Base-by-base conservation (phyloP, 2,797 vertebrate genomes). In the Brotogeris chrysoptera region DNA sequence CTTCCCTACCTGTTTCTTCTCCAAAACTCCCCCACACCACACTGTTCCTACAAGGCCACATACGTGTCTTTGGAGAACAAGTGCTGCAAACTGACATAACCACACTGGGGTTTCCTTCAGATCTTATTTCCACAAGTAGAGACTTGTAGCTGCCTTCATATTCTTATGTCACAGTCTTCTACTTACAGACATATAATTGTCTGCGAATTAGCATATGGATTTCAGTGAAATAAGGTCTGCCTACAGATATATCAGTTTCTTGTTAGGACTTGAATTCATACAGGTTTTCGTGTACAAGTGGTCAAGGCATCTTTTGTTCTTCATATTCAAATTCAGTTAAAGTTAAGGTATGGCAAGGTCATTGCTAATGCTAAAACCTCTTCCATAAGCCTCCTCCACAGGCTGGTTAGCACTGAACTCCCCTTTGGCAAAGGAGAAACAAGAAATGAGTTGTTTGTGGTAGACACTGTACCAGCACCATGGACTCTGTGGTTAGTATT, bases 241-340 rank as follows among this genome's bases (percentile, higher is more conserved):
- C 36, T 47, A 15, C 11, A 44, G 15, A 7, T 25, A 0, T 5
- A n/a, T 21, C 4, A 12, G 3, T 30, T 47, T 82, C 13, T 59
- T 70, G 36, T 55, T 18, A 6, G 10, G 30, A 43, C 46, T 77
- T 30, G 63, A 72, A 30, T 61, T 87, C 4, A 2, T 17, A 18
- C 16, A 17, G 28, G 12, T 39, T 66, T 88, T 43, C 63, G 66
- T 0, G 0, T 57, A 25, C 9, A n/a, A 50, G 36, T 0, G 0
- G 32, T 44, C 1, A 2, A 12, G 19, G 17, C 13, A 8, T n/a
- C 47, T 55, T 44, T 52, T 15, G 23, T 61, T 59, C 34, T 71
- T 52, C 44, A 8, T 14, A 3, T 34, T 38, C 24, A 7, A 8
- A 16, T 44, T 46, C 18, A 20, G 8, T 57, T 53, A 47, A 52